A percentile compares a stretch with the other conserved stretches of the same genome.
phyloP scores from a whole-genome alignment of 2,888 invertebrate genomes.

The Argynnis bischoffii region DNA sequence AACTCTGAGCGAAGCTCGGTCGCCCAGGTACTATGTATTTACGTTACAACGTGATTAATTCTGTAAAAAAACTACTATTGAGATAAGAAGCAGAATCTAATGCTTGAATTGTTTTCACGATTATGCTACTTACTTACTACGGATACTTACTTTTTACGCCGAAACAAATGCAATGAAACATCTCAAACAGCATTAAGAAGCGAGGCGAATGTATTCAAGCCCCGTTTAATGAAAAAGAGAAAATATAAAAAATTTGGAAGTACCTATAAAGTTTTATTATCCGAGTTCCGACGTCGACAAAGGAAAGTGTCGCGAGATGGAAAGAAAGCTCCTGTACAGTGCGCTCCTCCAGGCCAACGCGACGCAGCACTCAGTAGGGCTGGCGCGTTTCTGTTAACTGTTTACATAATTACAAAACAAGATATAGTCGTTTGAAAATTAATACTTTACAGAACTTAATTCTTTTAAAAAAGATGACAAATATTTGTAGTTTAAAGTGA shows the following conservation, averaged over 20 bases:
- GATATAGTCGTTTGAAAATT: too few relatives aligned
- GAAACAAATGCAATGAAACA: neutral
- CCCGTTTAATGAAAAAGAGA: slow-evolving; percentile 23
- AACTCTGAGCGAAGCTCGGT: too few relatives aligned
- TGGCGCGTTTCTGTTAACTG: too few relatives aligned
- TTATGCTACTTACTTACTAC: neutral
- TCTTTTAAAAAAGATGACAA: too few relatives aligned
- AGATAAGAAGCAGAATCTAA: too few relatives aligned
- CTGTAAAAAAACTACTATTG: too few relatives aligned
- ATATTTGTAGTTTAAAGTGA: too few relatives aligned
- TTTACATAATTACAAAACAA: too few relatives aligned
- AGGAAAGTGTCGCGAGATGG: slow-evolving; percentile 20
- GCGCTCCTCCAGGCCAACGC: neutral
- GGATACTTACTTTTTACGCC: neutral
- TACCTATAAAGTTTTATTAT: slow-evolving; percentile 32
- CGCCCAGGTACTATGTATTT: too few relatives aligned
- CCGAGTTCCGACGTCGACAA: slow-evolving; percentile 18
- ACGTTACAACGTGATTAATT: too few relatives aligned
- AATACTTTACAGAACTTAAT: too few relatives aligned
- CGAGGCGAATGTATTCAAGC: neutral
- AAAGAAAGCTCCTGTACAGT: neutral
- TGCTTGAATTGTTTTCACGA: neutral
- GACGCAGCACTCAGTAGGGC: too few relatives aligned
- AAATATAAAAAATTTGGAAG: slow-evolving; percentile 23
- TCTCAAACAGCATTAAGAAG: slow-evolving; percentile 1